Evolutionary conservation across 2,888 invertebrate species (phyloP), one percentile per base, ranked within the genome.

Genomic region (Pyrochroa serraticornis): DNA sequence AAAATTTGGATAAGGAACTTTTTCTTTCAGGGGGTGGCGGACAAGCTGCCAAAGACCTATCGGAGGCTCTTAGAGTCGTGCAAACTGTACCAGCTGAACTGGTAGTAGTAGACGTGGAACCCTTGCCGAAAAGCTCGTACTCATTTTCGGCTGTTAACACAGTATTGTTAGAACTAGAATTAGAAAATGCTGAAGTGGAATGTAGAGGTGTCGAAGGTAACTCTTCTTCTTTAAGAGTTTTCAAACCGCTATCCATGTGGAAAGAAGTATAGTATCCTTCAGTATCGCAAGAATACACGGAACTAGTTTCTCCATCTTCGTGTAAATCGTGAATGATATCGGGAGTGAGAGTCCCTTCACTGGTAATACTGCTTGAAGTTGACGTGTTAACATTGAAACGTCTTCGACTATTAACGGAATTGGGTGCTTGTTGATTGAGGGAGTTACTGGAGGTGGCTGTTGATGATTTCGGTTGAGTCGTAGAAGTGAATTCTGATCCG

Each of bases 221-320:
- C 68, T 89, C 89, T 69, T 85, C 85, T 78, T 93, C 93, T 73
- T 91, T 89, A 8, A 93, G 80, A 0, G 93, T 92, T 74, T 92
- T 92, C 61, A 97, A 79, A 0, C 97, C 97, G 52, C 95, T 95
- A 79, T 97, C 97, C 85, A 94, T 90, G 79, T 97, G 96, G 82
- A 97, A 97, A 12, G 96, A 96, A 0, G 97, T 97, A 77, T 95
- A 97, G 78, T 97, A 97, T 6, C 97, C 97, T 80, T 97, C 97
- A 1, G 95, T 95, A 75, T 97, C 97, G 75, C 96, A 93, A 1
- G 96, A 96, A 78, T 95, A 96, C 56, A 94, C 92, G 0, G 95
- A 95, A 68, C 92, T 91, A 0, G 91, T 92, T 80, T 94, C 94
- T 46, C 90, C 86, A 75, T 94, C 93, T 77, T 93, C 92, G 65